These are phyloP conservation scores for Neolamprologus brichardi DNA, from an alignment of 2,113 vertebrate species.

Conservation along the genomic window DNA sequence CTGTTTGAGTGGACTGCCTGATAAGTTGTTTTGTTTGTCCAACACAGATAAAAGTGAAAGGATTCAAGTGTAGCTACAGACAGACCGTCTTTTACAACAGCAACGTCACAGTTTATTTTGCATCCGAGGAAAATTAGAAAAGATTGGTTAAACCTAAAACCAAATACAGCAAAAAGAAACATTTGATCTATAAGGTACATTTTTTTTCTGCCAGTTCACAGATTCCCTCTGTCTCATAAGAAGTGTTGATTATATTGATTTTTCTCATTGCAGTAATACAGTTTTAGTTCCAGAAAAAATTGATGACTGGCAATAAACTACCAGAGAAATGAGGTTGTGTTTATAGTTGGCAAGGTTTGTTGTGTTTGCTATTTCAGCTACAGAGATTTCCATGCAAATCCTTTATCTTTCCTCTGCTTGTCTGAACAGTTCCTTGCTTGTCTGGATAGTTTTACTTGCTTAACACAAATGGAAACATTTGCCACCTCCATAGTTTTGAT, in stretches of 20 bases:
- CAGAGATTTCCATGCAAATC: background rate
- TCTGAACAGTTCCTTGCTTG: background rate
- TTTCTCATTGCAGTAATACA: background rate
- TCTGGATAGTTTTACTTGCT: background rate
- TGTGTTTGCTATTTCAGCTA: background rate
- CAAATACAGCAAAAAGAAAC: background rate
- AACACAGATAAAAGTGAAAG: conserved; percentile 29
- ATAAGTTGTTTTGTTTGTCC: conserved; percentile 53
- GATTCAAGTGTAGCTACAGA: background rate
- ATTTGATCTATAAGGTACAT: background rate
- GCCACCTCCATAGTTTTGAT: background rate
- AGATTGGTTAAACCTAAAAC: background rate
- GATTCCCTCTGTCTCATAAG: background rate
- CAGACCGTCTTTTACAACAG: background rate
- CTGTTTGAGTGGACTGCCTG: conserved; percentile 33
- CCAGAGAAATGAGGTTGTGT: background rate
- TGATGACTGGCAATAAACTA: background rate
- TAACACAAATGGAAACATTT: background rate
- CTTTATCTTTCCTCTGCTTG: background rate
- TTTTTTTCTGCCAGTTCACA: background rate
- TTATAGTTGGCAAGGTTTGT: background rate
- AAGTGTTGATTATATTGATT: background rate
- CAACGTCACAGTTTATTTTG: background rate
- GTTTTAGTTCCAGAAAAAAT: background rate
- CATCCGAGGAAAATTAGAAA: background rate